Base-by-base conservation (phyloP, 1,140 invertebrate species). In the Psilanteris sp. region DNA sequence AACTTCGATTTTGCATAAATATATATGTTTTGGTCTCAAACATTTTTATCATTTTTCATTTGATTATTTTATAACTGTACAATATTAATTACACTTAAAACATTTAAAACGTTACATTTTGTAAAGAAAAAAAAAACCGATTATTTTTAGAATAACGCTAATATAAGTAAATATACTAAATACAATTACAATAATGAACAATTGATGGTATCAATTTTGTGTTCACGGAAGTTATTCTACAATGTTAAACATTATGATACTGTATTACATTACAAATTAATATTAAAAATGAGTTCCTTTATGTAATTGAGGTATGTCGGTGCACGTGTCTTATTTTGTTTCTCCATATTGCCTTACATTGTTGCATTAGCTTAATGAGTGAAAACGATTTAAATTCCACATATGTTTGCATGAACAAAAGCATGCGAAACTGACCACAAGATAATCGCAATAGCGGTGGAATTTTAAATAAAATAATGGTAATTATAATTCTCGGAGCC, bases 371-470 rank as follows among this genome's bases (percentile, higher is more conserved):
- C 66, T 70, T 70, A 71, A 78, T 67, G 67, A 76, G 78, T 64
- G 68, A 73, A 71, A 78, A 73, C 77, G 77, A 78, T 80, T 80
- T 81, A 77, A 78, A 79, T 80, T 79, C 76, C 71, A 50, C 76
- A 74, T 76, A 71, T 75, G 61, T 68, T 62, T 73, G 37, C 44
- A 59, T 44, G 46, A 70, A 78, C 79, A 80, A 83, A 79, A 81
- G 81, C 75, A 79, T 67, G 79, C 77, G 71, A 80, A 70, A 50
- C 57, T 71, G 67, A 62, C 59, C 71, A 62, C 64, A 66, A 77
- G 68, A 61, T 71, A 70, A 67, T 70, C 59, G 66, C 37, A 61
- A 71, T 68, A 36, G 46, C 66, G 46, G 24, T 66, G 71, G 71
- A 80, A 80, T 75, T 78, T 78, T 75, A 77, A 77, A 78, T 71